Evolutionary conservation across 2,888 invertebrate genomes (phyloP).

Genomic region (Disparrhopalites patrizii): DNA sequence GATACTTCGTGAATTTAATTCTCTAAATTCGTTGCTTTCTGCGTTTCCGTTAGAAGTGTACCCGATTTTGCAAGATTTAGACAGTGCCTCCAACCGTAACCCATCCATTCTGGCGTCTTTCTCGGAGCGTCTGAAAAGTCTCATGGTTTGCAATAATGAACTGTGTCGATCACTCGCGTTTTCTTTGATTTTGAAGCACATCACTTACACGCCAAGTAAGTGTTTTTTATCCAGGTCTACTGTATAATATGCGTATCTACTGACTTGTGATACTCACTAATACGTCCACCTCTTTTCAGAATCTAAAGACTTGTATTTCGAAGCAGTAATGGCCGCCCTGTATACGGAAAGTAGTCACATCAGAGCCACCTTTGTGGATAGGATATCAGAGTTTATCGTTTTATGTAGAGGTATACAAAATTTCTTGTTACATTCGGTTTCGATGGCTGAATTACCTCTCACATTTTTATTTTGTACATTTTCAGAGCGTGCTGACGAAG

Average conservation of each 20-base stretch:
- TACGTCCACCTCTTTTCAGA: conserved; percentile 27
- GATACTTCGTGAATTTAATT: not conserved
- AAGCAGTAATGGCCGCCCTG: conserved; percentile 37
- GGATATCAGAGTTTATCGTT: conserved; percentile 43
- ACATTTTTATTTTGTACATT: conserved; percentile 41
- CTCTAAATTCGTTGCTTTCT: conserved; percentile 8
- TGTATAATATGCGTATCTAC: no score
- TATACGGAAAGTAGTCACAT: conserved; percentile 34
- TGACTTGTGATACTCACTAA: no score
- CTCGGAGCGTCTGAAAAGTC: conserved; percentile 61
- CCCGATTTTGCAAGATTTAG: conserved; percentile 67
- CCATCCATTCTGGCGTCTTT: conserved; percentile 65
- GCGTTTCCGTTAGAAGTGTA: conserved; percentile 56
- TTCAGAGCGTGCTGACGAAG: conserved; percentile 71
- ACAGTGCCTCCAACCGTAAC: conserved; percentile 65
- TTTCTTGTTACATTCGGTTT: no score
- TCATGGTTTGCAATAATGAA: conserved; percentile 62
- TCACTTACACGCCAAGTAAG: conserved; percentile 59
- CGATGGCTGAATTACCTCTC: no score
- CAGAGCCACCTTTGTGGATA: conserved; percentile 36
- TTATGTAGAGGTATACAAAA: conserved; percentile 44
- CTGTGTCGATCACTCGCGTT: conserved; percentile 68
- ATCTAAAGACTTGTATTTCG: conserved; percentile 33
- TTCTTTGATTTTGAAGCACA: conserved; percentile 65
- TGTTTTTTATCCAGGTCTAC: no score